Percentiles rank a stretch among this genome's conserved stretches.
phyloP scores from a whole-genome alignment of 1,140 invertebrate species.

The Lepidurus couesii region DNA sequence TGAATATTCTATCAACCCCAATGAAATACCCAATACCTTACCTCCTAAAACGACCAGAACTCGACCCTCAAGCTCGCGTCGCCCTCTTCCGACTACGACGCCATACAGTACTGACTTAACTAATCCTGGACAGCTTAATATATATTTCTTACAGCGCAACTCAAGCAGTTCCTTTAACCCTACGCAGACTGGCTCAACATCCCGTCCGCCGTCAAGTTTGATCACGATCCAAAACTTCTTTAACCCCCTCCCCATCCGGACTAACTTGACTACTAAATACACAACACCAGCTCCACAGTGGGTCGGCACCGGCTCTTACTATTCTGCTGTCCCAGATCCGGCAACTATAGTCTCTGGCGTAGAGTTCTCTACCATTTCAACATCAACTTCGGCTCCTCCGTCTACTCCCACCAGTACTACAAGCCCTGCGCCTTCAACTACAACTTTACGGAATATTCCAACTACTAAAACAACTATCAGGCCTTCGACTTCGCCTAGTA shows the following conservation, averaged over 20 bases:
- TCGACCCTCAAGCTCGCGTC: not conserved
- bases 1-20: not conserved
- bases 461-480: no score
- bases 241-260: not conserved
- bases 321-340: not conserved
- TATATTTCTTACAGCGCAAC: not conserved
- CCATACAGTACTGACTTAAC: not conserved
- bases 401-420: not conserved
- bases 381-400: not conserved
- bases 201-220: not conserved
- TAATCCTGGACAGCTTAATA: not conserved
- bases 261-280: not conserved
- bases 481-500: not conserved
- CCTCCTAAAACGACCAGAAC: not conserved
- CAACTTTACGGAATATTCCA: not conserved
- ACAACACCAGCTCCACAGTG: not conserved
- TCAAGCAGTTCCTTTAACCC: not conserved
- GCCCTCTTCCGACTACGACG: not conserved
- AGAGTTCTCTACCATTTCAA: not conserved
- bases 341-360: not conserved
- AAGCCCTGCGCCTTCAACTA: not conserved
- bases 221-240: conserved; percentile 3
- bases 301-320: not conserved
- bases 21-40: not conserved
- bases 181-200: not conserved